Conservation (phyloP, 92 coral and sea anemone genomes). For the Porites cylindrica region DNA sequence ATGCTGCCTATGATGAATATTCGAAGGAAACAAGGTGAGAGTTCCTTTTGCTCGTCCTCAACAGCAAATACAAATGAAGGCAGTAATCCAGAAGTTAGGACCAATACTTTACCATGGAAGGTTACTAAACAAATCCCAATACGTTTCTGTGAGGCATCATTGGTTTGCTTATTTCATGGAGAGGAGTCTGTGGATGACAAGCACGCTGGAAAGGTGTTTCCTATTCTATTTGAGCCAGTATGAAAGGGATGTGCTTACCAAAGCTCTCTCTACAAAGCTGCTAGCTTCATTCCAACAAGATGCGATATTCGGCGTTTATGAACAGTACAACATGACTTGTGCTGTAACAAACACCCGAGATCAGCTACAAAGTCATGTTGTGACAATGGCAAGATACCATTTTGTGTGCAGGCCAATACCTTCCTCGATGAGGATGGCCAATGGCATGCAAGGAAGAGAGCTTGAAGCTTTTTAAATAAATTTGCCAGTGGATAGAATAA, state of each 20-base stretch:
- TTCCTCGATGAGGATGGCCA: slow-evolving; percentile 58
- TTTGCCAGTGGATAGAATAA: slow-evolving; percentile 41
- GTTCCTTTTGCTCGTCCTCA: slow-evolving; percentile 70
- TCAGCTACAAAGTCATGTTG: slow-evolving; percentile 57
- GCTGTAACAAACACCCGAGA: slow-evolving; percentile 43
- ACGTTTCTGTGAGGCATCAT: slow-evolving; percentile 65
- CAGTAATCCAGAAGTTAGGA: slow-evolving; percentile 43
- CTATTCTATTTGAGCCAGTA: slow-evolving; percentile 62
- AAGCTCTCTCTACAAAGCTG: slow-evolving; percentile 39
- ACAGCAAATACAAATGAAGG: slow-evolving; percentile 22
- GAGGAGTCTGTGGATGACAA: slow-evolving; percentile 60
- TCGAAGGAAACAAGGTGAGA: slow-evolving; percentile 67
- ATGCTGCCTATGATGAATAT: slow-evolving; percentile 58
- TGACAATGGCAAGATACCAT: slow-evolving; percentile 62
- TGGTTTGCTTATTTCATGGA: slow-evolving; percentile 55
- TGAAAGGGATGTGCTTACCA: slow-evolving; percentile 60
- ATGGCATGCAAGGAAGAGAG: slow-evolving; percentile 49
- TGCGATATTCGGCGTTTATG: slow-evolving; percentile 26
- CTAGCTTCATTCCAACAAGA: slow-evolving; percentile 39
- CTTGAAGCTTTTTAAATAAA: slow-evolving; percentile 36
- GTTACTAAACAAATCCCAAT: slow-evolving; percentile 62
- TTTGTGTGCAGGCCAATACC: slow-evolving; percentile 64
- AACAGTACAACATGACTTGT: slow-evolving; percentile 26
- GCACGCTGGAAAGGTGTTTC: slow-evolving; percentile 49
- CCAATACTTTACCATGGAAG: slow-evolving; percentile 54